Percentiles rank a stretch among this genome's conserved stretches.
Evolutionary conservation across 2,888 invertebrate species (phyloP).

Genomic region (Rutpela maculata): DNA sequence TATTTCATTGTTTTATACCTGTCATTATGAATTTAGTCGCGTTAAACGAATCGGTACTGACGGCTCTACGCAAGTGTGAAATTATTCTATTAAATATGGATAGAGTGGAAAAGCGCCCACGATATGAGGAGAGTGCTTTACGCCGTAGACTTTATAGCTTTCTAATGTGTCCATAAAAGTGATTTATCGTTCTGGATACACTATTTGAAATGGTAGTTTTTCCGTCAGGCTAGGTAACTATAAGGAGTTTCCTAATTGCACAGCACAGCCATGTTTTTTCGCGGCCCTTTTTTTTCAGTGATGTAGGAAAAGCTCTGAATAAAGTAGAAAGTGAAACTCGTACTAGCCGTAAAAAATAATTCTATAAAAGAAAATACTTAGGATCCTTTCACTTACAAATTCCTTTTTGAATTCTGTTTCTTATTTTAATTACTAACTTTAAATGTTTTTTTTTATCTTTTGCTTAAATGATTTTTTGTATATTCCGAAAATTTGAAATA

Average conservation of each 20-base stretch:
- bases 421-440: too few relatives aligned
- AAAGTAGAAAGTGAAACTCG: too few relatives aligned
- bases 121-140: slow-evolving; percentile 18
- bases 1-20: background rate
- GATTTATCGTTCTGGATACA: slow-evolving; percentile 30
- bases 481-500: too few relatives aligned
- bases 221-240: slow-evolving; percentile 36
- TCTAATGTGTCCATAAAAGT: slow-evolving; percentile 35
- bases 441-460: too few relatives aligned
- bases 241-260: slow-evolving; percentile 36
- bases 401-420: too few relatives aligned
- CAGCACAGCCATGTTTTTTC: background rate
- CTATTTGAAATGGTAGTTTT: slow-evolving; percentile 43
- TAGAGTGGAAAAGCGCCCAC: slow-evolving; percentile 12
- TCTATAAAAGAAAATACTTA: too few relatives aligned
- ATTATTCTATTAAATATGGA: slow-evolving; percentile 32
- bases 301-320: too few relatives aligned
- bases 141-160: slow-evolving; percentile 29
- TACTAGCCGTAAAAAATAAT: too few relatives aligned
- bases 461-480: too few relatives aligned
- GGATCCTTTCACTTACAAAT: too few relatives aligned
- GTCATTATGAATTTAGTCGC: background rate
- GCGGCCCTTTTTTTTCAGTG: too few relatives aligned
- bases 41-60: background rate
- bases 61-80: slow-evolving; percentile 6